Conservation (phyloP, 2,113 vertebrate species). For the Gasterosteus aculeatus region DNA sequence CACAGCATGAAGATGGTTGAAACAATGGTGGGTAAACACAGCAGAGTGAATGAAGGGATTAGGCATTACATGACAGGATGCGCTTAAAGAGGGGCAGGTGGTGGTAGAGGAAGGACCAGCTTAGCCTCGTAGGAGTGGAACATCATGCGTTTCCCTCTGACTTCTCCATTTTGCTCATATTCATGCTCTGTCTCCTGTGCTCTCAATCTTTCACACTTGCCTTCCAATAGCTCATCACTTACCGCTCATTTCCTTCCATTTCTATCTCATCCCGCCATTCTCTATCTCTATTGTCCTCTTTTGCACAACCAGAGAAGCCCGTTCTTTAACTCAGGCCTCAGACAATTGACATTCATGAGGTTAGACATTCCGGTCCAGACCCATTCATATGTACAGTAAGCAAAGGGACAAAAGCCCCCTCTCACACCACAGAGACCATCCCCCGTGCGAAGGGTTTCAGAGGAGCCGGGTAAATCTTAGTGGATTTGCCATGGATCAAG, state of each 20-base stretch:
- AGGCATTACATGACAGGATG: conserved; percentile 85
- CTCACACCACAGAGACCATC: conserved; percentile 41
- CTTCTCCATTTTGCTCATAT: conserved; percentile 26
- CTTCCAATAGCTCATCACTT: conserved; percentile 32
- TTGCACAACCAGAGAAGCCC: conserved; percentile 77
- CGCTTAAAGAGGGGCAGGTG: conserved; percentile 82
- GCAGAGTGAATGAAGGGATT: conserved; percentile 80
- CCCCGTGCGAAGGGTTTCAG: conserved; percentile 25
- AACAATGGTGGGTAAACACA: conserved; percentile 81
- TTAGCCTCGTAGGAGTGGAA: conserved; percentile 69
- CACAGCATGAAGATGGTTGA: conserved; percentile 75
- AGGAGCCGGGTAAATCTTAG: conserved; percentile 34
- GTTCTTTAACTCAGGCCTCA: conserved; percentile 75
- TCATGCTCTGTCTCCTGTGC: conserved; percentile 44
- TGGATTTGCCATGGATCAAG: conserved; percentile 8
- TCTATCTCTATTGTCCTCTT: conserved; percentile 72
- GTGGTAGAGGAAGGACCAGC: conserved; percentile 69
- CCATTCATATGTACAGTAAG: conserved; percentile 88
- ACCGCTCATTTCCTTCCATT: conserved; percentile 32
- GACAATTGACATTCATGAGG: conserved; percentile 86
- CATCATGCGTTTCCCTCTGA: conserved; percentile 55
- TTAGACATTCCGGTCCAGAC: conserved; percentile 75
- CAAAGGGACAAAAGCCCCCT: conserved; percentile 66
- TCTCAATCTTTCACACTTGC: conserved; percentile 55
- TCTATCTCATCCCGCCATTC: conserved; percentile 31